Conservation (phyloP, 2,888 invertebrate genomes). For the Archaeoteleia sp. region DNA sequence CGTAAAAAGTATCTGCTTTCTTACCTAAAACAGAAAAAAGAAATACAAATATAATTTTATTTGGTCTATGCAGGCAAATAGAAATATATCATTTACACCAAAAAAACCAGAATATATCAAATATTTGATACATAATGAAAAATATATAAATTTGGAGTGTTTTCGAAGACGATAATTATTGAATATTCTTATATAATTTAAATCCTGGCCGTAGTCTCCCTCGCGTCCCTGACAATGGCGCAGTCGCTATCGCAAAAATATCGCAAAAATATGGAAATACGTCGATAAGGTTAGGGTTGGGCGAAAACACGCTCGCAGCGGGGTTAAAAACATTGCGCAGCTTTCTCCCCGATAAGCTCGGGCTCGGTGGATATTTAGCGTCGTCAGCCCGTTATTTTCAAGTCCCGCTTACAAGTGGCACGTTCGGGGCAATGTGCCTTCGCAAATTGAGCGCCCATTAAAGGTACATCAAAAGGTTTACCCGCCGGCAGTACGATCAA, state of each 20-base stretch:
- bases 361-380: slow-evolving; percentile 32
- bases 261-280: slow-evolving; percentile 60
- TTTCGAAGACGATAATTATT: no score
- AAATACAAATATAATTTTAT: no score
- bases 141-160: no score
- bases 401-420: slow-evolving; percentile 21
- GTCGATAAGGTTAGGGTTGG: slow-evolving; percentile 36
- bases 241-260: slow-evolving; percentile 46
- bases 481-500: background rate
- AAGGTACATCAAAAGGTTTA: slow-evolving; percentile 33
- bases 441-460: slow-evolving; percentile 44
- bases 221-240: slow-evolving; percentile 20
- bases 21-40: no score
- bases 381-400: slow-evolving; percentile 38
- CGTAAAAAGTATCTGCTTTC: no score
- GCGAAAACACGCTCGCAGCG: slow-evolving; percentile 22
- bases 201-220: no score
- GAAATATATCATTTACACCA: no score
- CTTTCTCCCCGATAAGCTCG: slow-evolving; percentile 34
- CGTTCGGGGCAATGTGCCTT: slow-evolving; percentile 30
- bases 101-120: no score
- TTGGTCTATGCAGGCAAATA: no score
- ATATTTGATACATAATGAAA: no score
- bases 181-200: no score
- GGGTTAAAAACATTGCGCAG: slow-evolving; percentile 17